These are phyloP conservation scores for Lagothrix lagotricha DNA, from an alignment of 2,797 vertebrate genomes.

Conservation along the genomic window DNA sequence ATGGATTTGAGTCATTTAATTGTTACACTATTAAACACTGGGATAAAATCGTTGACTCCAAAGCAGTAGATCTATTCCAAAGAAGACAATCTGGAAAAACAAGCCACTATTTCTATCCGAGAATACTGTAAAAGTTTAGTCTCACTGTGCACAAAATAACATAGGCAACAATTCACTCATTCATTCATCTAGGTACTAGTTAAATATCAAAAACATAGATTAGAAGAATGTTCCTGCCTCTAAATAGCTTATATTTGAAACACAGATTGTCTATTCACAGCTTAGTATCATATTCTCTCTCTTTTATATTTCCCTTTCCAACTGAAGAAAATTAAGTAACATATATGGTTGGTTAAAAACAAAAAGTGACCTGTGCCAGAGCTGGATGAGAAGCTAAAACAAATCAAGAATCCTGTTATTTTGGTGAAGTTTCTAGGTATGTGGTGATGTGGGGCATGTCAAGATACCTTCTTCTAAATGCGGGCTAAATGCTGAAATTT, in stretches of 20 bases:
- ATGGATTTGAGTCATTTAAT: slow-evolving; percentile 31
- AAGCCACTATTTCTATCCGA: not conserved
- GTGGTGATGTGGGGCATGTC: fast-evolving
- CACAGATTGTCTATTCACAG: not conserved
- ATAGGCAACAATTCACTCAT: not conserved
- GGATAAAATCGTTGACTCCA: not conserved
- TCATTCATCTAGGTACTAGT: not conserved
- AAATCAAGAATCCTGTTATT: not conserved
- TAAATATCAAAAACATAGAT: not conserved
- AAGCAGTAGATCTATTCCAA: not conserved
- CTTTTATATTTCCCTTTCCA: not conserved
- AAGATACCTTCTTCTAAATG: not conserved
- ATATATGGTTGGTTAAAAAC: not conserved
- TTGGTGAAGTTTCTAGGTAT: not conserved
- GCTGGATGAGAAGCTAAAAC: not conserved
- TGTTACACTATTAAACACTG: not conserved
- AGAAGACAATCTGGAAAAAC: not conserved
- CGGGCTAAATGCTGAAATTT: not conserved
- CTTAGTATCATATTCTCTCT: fast-evolving
- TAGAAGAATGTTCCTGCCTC: fast-evolving
- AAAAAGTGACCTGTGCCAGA: not conserved
- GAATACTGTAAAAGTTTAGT: not conserved
- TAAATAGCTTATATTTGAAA: not conserved
- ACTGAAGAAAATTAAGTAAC: not conserved
- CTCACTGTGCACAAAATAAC: not conserved